These are phyloP conservation scores for Budorcas taxicolor DNA, from an alignment of 2,113 vertebrate species.

Conservation along the genomic window DNA sequence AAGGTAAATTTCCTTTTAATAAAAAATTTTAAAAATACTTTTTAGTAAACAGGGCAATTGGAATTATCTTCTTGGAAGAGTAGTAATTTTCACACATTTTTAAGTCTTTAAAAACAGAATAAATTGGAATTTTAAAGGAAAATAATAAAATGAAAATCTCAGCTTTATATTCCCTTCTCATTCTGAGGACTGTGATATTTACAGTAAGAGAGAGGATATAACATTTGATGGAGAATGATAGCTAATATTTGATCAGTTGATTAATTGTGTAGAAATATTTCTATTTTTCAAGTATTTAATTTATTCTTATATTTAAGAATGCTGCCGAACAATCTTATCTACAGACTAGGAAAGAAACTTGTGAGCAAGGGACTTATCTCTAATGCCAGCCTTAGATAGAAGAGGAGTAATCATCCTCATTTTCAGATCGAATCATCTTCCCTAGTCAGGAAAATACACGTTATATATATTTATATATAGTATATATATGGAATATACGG, in stretches of 20 bases:
- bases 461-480: neutral
- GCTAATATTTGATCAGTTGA: neutral
- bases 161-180: neutral
- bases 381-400: neutral
- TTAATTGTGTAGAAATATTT: neutral
- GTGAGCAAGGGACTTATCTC: neutral
- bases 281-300: neutral
- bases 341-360: neutral
- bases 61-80: neutral
- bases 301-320: neutral
- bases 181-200: neutral
- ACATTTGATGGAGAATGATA: neutral
- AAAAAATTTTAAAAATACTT: neutral
- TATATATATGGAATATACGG: neutral
- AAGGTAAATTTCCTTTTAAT: neutral
- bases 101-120: neutral
- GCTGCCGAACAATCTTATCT: neutral
- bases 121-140: neutral
- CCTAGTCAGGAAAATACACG: neutral
- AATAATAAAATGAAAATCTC: neutral
- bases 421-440: neutral
- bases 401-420: neutral
- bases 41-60: neutral
- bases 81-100: neutral
- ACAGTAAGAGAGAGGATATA: neutral